Evolutionary conservation across 35 echinoderm and acorn worm species (phyloP), one percentile per base, ranked within the genome.

Genomic region (Lytechinus pictus): DNA sequence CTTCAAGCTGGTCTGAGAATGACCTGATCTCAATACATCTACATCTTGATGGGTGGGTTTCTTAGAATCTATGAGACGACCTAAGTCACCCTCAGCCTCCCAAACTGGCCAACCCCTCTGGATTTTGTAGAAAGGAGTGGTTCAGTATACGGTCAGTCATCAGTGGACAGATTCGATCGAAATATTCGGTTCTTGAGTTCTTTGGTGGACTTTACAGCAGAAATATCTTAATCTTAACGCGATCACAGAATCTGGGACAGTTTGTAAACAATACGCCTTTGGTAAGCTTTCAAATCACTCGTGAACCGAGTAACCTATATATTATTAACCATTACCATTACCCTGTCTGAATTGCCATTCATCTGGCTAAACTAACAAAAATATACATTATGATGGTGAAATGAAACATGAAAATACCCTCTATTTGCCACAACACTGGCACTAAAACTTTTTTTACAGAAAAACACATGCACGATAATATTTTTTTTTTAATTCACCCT

Each of bases 271-370:
- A 79, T 79, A 79, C 66, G 66, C 19, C 66, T 79, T 24, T 79
- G 66, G n/a, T 79, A 79, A 79, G 66, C 66, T 79, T 79, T 79
- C 12, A 79, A 79, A 79, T 79, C 66, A 79, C 66, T 79, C n/a
- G 4, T 79, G 66, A 79, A 79, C 66, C 66, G 5, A 79, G 19
- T 79, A 79, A 79, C 66, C 66, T 79, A 79, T 79, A 79, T 79
- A 79, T 79, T 44, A 79, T 79, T 79, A 24, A 24, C n/a, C 66
- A 79, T 79, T 79, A 24, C n/a, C 66, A 79, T 24, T 79, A 79
- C 14, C 66, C 66, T 79, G 66, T 79, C 66, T 79, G 66, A 79
- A 79, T 79, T n/a, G 16, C 66, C 66, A 79, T 79, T 19, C 66
- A 79, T 79, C 66, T 16, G 19, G 66, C 8, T 5, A 16, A 79